Percentiles rank a stretch among this genome's conserved stretches.
Evolutionary conservation across 2,113 vertebrate species (phyloP).

Genomic region (Eptesicus fuscus): DNA sequence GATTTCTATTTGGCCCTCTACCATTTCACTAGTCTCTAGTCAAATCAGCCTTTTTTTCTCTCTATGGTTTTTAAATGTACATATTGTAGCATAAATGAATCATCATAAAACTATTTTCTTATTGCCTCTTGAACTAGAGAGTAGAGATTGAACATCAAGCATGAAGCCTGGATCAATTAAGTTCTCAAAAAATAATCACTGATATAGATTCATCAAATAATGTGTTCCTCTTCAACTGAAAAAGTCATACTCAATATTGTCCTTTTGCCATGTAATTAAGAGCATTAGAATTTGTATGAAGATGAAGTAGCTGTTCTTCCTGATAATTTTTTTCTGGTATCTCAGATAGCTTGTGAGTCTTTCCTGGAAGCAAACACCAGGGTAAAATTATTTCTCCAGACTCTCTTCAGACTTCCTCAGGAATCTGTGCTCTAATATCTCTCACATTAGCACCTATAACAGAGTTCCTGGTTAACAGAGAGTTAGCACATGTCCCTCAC

Average conservation of each 20-base stretch:
- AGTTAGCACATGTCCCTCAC: constrained; percentile 66
- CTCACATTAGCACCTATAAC: constrained; percentile 67
- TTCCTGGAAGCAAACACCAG: background rate
- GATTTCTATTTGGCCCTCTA: background rate
- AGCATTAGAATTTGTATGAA: background rate
- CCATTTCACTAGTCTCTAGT: background rate
- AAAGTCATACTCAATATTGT: background rate
- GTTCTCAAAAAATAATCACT: background rate
- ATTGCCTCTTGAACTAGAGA: background rate
- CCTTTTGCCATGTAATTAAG: background rate
- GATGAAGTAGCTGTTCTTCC: background rate
- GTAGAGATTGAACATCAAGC: background rate
- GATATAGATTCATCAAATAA: background rate
- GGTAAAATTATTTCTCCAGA: constrained; percentile 42
- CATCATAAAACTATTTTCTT: background rate
- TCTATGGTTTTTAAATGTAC: background rate
- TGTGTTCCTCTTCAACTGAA: background rate
- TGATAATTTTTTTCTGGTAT: background rate
- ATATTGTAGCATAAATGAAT: background rate
- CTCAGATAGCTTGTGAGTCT: background rate
- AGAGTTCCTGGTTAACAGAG: constrained; percentile 50
- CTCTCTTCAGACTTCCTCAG: background rate
- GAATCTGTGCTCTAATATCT: constrained; percentile 38
- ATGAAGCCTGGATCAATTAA: background rate
- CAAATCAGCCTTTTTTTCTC: background rate